Conservation (phyloP, 2,797 vertebrate species). For the Hydrocynus forskahlii region DNA sequence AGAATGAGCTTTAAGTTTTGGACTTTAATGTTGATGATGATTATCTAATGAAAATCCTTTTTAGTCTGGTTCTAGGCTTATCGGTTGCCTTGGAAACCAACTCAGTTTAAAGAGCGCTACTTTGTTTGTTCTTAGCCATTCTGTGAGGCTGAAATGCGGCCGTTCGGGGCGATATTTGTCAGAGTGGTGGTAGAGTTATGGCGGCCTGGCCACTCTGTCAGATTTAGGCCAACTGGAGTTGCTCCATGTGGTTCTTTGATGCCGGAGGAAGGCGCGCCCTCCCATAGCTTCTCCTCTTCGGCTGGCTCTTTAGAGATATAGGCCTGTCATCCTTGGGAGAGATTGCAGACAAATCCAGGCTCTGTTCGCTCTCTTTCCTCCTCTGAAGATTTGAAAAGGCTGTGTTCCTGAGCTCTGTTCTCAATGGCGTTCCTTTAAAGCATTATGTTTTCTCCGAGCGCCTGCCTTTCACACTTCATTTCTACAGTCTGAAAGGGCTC, state of each 20-base stretch:
- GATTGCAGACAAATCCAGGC: slow-evolving; percentile 52
- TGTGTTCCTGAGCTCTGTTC: slow-evolving; percentile 56
- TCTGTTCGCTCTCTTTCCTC: slow-evolving; percentile 31
- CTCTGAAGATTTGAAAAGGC: slow-evolving; percentile 60
- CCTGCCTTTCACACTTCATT: slow-evolving; percentile 15
- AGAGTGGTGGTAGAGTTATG: neutral
- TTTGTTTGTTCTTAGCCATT: neutral
- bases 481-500: neutral
- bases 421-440: slow-evolving; percentile 46
- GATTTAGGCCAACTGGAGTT: slow-evolving; percentile 28
- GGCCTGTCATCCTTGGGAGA: slow-evolving; percentile 65
- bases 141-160: neutral
- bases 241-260: slow-evolving; percentile 36
- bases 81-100: neutral
- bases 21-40: neutral
- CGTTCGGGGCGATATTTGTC: neutral
- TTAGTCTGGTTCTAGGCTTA: neutral
- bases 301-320: slow-evolving; percentile 68
- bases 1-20: neutral
- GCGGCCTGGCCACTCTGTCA: neutral
- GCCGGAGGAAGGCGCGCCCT: slow-evolving; percentile 21
- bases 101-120: neutral
- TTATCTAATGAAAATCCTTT: neutral
- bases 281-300: slow-evolving; percentile 42
- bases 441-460: slow-evolving; percentile 21